Base-by-base conservation (phyloP, 2,113 vertebrate genomes). In the Acrocephalus kingi region DNA sequence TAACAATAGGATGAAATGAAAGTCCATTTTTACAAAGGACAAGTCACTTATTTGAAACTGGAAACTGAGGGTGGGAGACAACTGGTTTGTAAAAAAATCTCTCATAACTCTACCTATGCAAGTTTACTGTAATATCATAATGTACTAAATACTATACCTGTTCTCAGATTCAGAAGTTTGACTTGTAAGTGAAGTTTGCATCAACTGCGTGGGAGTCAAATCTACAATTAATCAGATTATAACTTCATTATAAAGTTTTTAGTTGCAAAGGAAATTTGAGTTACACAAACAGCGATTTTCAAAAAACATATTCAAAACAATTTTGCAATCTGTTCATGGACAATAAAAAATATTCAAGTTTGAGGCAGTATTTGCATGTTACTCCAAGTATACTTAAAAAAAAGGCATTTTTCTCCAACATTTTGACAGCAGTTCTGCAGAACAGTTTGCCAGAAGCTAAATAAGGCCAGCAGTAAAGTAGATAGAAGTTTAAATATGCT, bases 211-310 rank as follows among this genome's bases (percentile, higher is more conserved):
- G 61, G 96, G 86, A 96, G 93, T 62, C 91, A 95, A 93, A 95
- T 93, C 98, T 98, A 94, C 48, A 97, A 95, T 94, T 92, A 98
- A 98, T 89, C 61, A 96, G 25, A 89, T 90, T 48, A 1, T 8
- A 37, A 85, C 67, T 87, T 90, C 14, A 54, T 83, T 77, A 84
- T 48, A 12, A 89, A 64, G 24, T 59, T 90, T 49, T 51, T 20
- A 74, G 64, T 77, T 67, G 39, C 46, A 87, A 69, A 62, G 21
- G 17, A 67, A 76, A 91, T 62, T 54, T 62, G n/a, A 80, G 56
- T 45, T 82, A 81, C 10, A 77, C 10, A 83, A 69, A 88, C 3
- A 92, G 3, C 8, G 25, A 62, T 90, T 73, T 76, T 30, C 45
- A 59, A 76, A 69, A 84, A 64, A 62, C 5, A 35, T 28, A 73